phyloP scores from a whole-genome alignment of 2,888 invertebrate species.

The Eulithis testata region DNA sequence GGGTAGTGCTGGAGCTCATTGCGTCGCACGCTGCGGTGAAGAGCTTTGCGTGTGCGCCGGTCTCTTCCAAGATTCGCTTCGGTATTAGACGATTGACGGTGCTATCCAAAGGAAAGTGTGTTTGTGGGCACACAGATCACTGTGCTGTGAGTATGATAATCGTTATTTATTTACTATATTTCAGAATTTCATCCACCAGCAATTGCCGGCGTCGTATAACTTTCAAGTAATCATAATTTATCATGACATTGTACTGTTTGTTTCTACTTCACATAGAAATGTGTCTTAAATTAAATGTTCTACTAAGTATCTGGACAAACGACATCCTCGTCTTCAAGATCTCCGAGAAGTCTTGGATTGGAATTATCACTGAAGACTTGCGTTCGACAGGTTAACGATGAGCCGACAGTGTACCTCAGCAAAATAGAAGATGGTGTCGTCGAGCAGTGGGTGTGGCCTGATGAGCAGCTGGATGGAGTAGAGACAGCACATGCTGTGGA shows the following conservation, averaged over 20 bases:
- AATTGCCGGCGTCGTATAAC: no score
- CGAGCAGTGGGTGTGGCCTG: slow-evolving; percentile 64
- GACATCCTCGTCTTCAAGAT: no score
- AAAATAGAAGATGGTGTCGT: slow-evolving; percentile 38
- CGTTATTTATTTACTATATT: background rate
- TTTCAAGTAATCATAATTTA: no score
- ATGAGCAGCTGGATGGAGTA: slow-evolving; percentile 49
- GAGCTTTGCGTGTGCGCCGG: slow-evolving; percentile 56
- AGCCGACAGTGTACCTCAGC: slow-evolving; percentile 55
- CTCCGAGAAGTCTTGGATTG: no score
- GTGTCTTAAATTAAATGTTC: no score
- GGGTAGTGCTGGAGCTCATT: slow-evolving; percentile 60
- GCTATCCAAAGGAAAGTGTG: slow-evolving; percentile 59
- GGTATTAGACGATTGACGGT: slow-evolving; percentile 56
- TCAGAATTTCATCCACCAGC: no score
- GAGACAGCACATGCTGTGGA: slow-evolving; percentile 53
- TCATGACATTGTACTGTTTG: no score
- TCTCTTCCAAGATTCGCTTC: slow-evolving; percentile 50
- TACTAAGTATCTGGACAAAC: no score
- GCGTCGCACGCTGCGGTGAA: slow-evolving; percentile 58
- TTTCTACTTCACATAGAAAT: no score
- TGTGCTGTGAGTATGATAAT: slow-evolving; percentile 50
- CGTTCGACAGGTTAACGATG: slow-evolving; percentile 46
- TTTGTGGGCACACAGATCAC: slow-evolving; percentile 59
- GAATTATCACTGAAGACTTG: no score